Conservation (phyloP, 2,797 vertebrate species). For the Acanthis flammea region DNA sequence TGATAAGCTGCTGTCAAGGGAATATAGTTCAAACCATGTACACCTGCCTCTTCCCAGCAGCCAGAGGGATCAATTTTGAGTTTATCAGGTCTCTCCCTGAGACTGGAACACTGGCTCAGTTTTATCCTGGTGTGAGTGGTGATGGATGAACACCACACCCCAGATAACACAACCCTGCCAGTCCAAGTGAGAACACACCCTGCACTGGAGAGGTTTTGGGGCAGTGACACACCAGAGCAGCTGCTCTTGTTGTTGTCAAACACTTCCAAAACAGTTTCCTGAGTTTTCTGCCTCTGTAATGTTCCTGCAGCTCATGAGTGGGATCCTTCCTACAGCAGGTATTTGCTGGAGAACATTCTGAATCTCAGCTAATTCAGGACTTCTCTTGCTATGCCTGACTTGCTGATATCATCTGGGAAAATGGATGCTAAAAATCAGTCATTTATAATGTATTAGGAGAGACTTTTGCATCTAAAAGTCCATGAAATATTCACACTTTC, state of each 20-base stretch:
- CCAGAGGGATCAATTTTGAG: neutral
- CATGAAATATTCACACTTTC: neutral
- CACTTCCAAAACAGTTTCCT: neutral
- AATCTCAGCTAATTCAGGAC: neutral
- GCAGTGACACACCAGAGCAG: neutral
- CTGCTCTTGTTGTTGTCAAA: neutral
- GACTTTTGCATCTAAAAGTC: neutral
- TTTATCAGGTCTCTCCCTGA: neutral
- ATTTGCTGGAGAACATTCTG: neutral
- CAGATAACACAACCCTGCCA: neutral
- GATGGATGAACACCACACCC: neutral
- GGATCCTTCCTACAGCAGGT: neutral
- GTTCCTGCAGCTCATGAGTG: neutral
- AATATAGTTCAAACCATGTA: neutral
- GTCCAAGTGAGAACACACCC: neutral
- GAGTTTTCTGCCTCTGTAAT: neutral
- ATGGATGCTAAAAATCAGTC: neutral
- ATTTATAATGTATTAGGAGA: neutral
- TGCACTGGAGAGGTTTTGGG: neutral
- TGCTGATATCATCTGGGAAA: neutral
- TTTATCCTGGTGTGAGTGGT: neutral
- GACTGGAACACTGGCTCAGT: neutral
- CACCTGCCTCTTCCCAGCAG: neutral
- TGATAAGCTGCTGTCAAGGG: neutral
- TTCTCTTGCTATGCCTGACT: neutral